phyloP scores from a whole-genome alignment of 2,113 vertebrate species.

The Agelaius tricolor region DNA sequence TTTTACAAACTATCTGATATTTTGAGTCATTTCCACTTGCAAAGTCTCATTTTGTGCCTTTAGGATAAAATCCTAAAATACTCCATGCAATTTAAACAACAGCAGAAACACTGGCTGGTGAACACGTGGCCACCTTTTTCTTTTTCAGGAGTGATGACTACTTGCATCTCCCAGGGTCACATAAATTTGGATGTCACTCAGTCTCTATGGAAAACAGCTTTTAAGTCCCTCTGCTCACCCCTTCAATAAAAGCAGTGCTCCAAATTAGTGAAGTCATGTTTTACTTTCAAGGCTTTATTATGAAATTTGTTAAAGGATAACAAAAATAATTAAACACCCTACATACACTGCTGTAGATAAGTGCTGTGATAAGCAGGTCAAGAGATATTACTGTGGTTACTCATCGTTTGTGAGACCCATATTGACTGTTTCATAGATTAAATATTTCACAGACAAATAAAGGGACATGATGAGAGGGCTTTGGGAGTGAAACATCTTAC shows the following conservation, averaged over 20 bases:
- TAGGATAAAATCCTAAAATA: not conserved
- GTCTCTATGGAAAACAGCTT: not conserved
- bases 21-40: not conserved
- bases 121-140: not conserved
- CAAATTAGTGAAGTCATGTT: not conserved
- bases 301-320: not conserved
- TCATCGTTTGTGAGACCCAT: not conserved
- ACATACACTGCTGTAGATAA: not conserved
- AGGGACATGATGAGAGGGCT: not conserved
- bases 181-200: not conserved
- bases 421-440: not conserved
- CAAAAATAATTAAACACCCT: not conserved
- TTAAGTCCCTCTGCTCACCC: not conserved
- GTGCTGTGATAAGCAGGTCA: not conserved
- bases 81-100: not conserved
- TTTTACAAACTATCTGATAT: not conserved
- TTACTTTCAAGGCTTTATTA: not conserved
- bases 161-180: not conserved
- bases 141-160: not conserved
- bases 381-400: not conserved
- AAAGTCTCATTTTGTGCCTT: not conserved
- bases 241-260: not conserved
- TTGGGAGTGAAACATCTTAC: fast-evolving
- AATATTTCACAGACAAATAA: not conserved
- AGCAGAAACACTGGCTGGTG: not conserved